phyloP scores from a whole-genome alignment of 2,797 vertebrate genomes.

The Spondyliosoma cantharus region DNA sequence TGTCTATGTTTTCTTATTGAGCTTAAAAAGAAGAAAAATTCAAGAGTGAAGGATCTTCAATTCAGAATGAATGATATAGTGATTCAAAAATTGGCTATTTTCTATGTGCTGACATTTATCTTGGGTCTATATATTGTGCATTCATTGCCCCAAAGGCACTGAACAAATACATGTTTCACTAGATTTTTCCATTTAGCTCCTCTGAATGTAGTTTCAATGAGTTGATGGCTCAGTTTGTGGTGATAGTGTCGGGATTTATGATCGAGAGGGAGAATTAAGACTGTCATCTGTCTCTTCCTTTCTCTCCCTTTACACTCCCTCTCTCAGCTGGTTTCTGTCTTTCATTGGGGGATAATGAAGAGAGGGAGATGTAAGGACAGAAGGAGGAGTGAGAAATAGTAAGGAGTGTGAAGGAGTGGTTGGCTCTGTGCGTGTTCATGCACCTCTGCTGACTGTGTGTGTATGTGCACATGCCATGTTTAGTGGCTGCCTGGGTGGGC shows the following conservation, averaged over 20 bases:
- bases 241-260: slow-evolving; percentile 20
- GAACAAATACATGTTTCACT: slow-evolving; percentile 8
- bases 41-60: background rate
- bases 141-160: slow-evolving; percentile 7
- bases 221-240: slow-evolving; percentile 31
- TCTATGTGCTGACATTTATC: background rate
- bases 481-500: slow-evolving; percentile 62
- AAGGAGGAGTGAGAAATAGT: slow-evolving; percentile 16
- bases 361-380: slow-evolving; percentile 21
- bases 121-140: background rate
- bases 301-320: slow-evolving; percentile 1
- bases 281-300: slow-evolving; percentile 12
- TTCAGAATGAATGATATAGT: background rate
- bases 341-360: slow-evolving; percentile 18
- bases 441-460: slow-evolving; percentile 22
- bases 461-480: slow-evolving; percentile 38
- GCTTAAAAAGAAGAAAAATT: background rate
- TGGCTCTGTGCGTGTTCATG: slow-evolving; percentile 16
- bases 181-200: slow-evolving; percentile 16
- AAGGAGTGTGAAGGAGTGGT: slow-evolving; percentile 27
- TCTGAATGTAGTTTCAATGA: slow-evolving; percentile 30
- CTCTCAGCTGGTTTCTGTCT: slow-evolving; percentile 46
- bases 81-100: background rate
- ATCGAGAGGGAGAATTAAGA: slow-evolving; percentile 34
- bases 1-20: background rate